Base-by-base conservation (phyloP, 2,797 vertebrate species). In the Holocentrus rufus region DNA sequence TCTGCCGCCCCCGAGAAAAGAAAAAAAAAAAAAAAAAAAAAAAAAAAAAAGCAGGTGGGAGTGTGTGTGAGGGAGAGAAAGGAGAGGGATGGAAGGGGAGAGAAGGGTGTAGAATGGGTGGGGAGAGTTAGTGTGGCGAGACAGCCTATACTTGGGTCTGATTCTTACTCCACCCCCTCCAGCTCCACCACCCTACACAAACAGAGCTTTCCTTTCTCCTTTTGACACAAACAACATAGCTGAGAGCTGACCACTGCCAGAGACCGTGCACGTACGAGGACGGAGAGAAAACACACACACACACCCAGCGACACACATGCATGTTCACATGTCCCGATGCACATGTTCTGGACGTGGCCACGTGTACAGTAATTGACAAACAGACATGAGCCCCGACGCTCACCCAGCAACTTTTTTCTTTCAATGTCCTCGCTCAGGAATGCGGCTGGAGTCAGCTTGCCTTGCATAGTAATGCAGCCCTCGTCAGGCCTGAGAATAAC, bases 81-180 rank as follows among this genome's bases (percentile, higher is more conserved):
- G 62, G 53, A 47, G 70, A 69, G 66, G 65, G 55, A 20, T 60
- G 63, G 77, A 27, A 22, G 36, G 55, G 60, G 42, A 55, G 57
- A 59, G 57, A 74, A 72, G 88, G 73, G 82, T 47, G 64, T 91
- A 85, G 92, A 93, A 92, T 88, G 92, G 78, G 80, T 93, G 91
- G 90, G 90, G 90, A 89, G 85, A 90, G 93, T 93, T 93, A 93
- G 94, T 95, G 95, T 94, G 94, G 90, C 87, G 91, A 93, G 80
- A 88, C 92, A 90, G 95, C 94, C 94, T 93, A 84, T 88, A 94
- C 95, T 93, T 93, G 94, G 91, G 90, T 92, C 74, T 93, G 95
- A 94, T 96, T 95, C 94, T 94, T 91, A 91, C 93, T 89, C 89
- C 87, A 78, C 88, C 93, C 93, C 94, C 93, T 85, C 89, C 87